Conservation (phyloP, 2,113 vertebrate species). For the Mobula birostris region DNA sequence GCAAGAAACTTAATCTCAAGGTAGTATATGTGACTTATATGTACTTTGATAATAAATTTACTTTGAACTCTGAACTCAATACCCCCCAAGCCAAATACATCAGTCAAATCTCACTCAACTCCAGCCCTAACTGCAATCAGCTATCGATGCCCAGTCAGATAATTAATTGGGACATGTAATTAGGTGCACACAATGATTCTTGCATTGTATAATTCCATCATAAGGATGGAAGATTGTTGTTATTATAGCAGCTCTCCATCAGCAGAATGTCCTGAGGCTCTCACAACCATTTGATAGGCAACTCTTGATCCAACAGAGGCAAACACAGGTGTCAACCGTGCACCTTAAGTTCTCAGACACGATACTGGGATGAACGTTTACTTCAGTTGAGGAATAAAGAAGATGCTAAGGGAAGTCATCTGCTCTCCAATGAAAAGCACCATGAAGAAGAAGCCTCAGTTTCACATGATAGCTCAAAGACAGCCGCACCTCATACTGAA, state of each 20-base stretch:
- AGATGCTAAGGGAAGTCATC: not conserved
- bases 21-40: too few relatives aligned
- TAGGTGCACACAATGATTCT: not conserved
- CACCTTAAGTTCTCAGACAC: not conserved
- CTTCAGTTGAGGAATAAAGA: not conserved
- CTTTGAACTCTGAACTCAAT: not conserved
- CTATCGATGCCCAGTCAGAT: not conserved
- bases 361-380: not conserved
- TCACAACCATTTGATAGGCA: not conserved
- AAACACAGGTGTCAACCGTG: not conserved
- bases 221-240: not conserved
- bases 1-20: too few relatives aligned
- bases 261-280: not conserved
- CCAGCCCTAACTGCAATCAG: not conserved
- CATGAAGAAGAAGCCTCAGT: too few relatives aligned
- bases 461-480: not conserved
- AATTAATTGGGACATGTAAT: not conserved
- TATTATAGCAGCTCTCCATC: not conserved
- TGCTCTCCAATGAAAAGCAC: not conserved
- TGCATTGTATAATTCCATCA: not conserved
- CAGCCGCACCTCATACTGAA: not conserved
- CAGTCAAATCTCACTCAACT: not conserved
- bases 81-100: not conserved
- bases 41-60: too few relatives aligned
- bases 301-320: not conserved